Evolutionary conservation across 2,113 vertebrate genomes (phyloP).

Genomic region (Brachyhypopomus occidentalis): DNA sequence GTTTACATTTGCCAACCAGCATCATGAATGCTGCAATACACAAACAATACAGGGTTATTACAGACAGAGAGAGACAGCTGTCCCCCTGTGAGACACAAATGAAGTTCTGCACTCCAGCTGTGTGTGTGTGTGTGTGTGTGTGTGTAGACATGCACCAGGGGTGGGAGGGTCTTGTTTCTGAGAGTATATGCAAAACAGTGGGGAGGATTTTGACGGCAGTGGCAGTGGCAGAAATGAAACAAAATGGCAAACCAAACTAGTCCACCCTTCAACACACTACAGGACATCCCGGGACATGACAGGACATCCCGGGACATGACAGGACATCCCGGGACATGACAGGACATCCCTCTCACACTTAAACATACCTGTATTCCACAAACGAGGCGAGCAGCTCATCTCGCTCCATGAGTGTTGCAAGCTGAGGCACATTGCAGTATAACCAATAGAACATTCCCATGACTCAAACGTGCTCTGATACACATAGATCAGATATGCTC

Average conservation of each 20-base stretch:
- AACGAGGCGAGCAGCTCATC: neutral
- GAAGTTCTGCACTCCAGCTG: conserved; percentile 9
- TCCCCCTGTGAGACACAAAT: conserved; percentile 5
- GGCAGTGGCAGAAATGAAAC: conserved; percentile 10
- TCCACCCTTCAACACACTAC: neutral
- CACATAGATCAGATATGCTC: too few relatives aligned
- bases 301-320: neutral
- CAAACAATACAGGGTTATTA: neutral
- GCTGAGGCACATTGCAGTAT: too few relatives aligned
- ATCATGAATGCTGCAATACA: neutral
- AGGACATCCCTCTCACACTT: neutral
- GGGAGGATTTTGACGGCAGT: conserved; percentile 28
- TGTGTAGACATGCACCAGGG: neutral
- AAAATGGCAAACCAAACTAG: neutral
- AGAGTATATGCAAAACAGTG: neutral
- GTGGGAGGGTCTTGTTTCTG: conserved; percentile 24
- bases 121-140: conserved; percentile 20
- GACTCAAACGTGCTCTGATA: too few relatives aligned
- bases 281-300: neutral
- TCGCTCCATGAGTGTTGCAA: too few relatives aligned
- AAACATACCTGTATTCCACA: neutral
- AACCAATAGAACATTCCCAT: too few relatives aligned
- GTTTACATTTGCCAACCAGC: neutral
- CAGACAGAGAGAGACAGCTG: conserved; percentile 1
- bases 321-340: neutral